Percentiles rank a stretch among this genome's conserved stretches.
Evolutionary conservation across 2,888 invertebrate genomes (phyloP).

Genomic region (Dioctria linearis): DNA sequence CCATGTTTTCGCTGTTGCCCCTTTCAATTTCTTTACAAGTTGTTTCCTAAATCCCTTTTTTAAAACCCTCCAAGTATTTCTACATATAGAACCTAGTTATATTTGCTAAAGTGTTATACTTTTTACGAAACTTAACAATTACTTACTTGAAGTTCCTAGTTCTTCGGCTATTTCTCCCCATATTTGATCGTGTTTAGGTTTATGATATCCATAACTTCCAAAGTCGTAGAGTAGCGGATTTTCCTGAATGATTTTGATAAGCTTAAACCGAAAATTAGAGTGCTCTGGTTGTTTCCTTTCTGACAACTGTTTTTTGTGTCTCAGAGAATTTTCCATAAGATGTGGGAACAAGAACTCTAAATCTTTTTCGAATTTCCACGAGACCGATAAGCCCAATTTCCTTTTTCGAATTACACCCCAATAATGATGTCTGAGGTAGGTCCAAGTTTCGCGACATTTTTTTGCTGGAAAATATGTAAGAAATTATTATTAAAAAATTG

Average conservation of each 20-base stretch:
- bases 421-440: constrained; percentile 9
- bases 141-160: not conserved
- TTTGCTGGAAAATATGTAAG: not conserved
- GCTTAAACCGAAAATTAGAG: not conserved
- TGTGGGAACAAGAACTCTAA: not conserved
- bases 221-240: not conserved
- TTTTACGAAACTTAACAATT: not conserved
- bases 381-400: not conserved
- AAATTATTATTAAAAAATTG: not conserved
- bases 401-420: not conserved
- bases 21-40: not conserved
- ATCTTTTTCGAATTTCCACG: constrained; percentile 22
- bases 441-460: constrained; percentile 9
- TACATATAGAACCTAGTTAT: not conserved
- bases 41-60: not conserved
- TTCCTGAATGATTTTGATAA: not conserved
- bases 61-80: not conserved
- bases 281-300: not conserved
- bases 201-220: too few species aligned
- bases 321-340: not conserved
- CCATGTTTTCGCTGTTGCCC: not conserved
- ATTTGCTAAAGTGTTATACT: not conserved
- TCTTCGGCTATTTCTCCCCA: constrained; percentile 10
- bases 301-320: not conserved
- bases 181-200: not conserved